Evolutionary conservation across 2,888 invertebrate species (phyloP), one percentile per base, ranked within the genome.

Genomic region (Keiferia lycopersicella): DNA sequence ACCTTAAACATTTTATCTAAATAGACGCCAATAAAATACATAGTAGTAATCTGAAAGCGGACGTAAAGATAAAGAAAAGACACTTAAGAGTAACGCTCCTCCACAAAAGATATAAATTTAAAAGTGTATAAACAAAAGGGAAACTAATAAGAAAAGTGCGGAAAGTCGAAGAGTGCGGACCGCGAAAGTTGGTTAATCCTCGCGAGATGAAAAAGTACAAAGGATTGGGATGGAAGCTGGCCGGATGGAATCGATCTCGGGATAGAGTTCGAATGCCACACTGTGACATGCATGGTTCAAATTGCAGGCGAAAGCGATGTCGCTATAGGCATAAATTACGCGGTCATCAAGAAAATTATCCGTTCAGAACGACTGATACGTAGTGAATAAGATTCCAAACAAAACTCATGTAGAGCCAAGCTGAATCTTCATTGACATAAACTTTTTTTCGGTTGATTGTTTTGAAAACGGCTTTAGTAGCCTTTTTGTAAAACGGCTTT

Each of bases 151-250:
- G 80, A 77, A 77, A 79, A 73, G 73, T 73, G 76, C 72, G 71
- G 72, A 73, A 72, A 71, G 75, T 77, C 71, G 70, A 72, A 72
- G 75, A 70, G 72, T 75, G 76, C 61, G 71, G 73, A 78, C 80
- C 76, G 79, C 75, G 72, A 77, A 82, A 86, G 79, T 84, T 78
- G 78, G 81, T 82, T 87, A 87, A 88, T 87, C 86, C 88, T 82
- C 82, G 76, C 76, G 84, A 87, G 86, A 87, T 87, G 87, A 88
- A 87, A 88, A 86, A 86, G 84, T 86, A 86, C 84, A 84, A 85
- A 83, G 83, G 81, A 77, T 80, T 74, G 66, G 81, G 78, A 82
- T 81, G 82, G 81, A 82, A 81, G 81, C 75, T 75, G 80, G 77
- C 79, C 74, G 77, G 79, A 68, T 76, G 76, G 76, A 81, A 86